Evolutionary conservation across 2,113 vertebrate genomes (phyloP), one percentile per base, ranked within the genome.

Genomic region (Hemichromis elongatus): DNA sequence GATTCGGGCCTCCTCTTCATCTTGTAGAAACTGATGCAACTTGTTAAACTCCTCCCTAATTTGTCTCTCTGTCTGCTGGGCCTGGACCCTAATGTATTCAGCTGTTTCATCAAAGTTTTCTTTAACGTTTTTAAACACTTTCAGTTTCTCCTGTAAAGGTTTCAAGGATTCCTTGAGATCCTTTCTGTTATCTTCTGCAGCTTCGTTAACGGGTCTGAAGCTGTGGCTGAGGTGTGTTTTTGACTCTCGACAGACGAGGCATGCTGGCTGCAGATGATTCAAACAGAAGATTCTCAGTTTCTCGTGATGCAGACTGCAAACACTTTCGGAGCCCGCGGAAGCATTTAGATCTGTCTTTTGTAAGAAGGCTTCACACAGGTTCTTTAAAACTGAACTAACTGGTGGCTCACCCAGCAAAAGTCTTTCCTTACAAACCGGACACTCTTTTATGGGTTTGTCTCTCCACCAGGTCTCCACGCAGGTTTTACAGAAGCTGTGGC

Each of bases 401-500:
- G 33, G 84, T 3, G 78, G 89, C 1, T 83, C 7, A 14, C 70
- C 54, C 45, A n/a, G 11, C 7, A 30, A 63, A n/a, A 50, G 61
- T 9, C 19, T 81, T 7, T 47, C 55, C 4, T 56, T 88, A 45
- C 86, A 90, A 21, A 84, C 4, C 1, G 86, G 89, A 82, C 89
- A 91, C 40, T 84, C 47, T 0, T 42, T 24, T 9, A 6, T 8
- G 1, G 2, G 37, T 21, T 68, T 88, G 33, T 13, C 40, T 52
- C 7, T 59, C 89, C 89, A 90, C 83, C 89, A 90, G 1, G 3
- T 35, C 10, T 68, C 12, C 50, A 89, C 13, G 35, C 90, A 92
- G 33, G 1, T n/a, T 66, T 33, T 83, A 11, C 90, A 90, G 61
- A 82, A 84, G 78, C 83, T 89, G 77, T 89, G 87, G 66, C 90